Base-by-base conservation (phyloP, 1,140 invertebrate genomes). In the Pogonus chalceus region DNA sequence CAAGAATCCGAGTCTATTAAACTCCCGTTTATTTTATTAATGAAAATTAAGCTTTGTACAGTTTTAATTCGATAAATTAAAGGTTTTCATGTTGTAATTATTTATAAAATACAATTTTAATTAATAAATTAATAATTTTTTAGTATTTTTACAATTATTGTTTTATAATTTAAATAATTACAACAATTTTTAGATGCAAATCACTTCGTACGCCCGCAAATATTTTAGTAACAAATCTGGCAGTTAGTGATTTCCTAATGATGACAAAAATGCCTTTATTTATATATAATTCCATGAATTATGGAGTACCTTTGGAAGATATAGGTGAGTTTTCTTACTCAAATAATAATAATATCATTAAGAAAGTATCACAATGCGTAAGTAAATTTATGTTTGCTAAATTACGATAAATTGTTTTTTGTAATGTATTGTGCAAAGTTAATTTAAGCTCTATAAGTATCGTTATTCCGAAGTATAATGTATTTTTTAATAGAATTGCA, bases 151-250 rank as follows among this genome's bases (percentile, higher is more conserved):
- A 10, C 16, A 24, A 20, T 21, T 2, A 31, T 57, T 43, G 49
- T 18, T 54, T 16, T 57, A 0, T 46, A 20, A 21, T 10, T 22
- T 51, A 23, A 35, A 39, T 20, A 24, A 47, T 16, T 23, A 18
- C 4, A 23, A 12, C 21, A 12, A 16, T 62, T 71, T 71, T 64
- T 70, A 87, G 87, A 61, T 84, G 81, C 55, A 79, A 80, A 60
- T 76, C 77, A 0, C 69, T 90, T 31, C 73, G 84, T 31, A 88
- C 85, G 2, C 81, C 85, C 10, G 83, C 85, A 1, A 89, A 89
- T 62, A 83, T 84, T 58, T 69, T 90, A 16, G 78, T 90, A 14
- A 75, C 85, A 39, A 89, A 88, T 67, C 74, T 90, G 58, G 86
- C 87, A 12, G 67, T 88, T 16, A 86, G 84, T 61, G 88, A 90